Conservation (phyloP, 2,888 invertebrate species). For the Athalia circularis region DNA sequence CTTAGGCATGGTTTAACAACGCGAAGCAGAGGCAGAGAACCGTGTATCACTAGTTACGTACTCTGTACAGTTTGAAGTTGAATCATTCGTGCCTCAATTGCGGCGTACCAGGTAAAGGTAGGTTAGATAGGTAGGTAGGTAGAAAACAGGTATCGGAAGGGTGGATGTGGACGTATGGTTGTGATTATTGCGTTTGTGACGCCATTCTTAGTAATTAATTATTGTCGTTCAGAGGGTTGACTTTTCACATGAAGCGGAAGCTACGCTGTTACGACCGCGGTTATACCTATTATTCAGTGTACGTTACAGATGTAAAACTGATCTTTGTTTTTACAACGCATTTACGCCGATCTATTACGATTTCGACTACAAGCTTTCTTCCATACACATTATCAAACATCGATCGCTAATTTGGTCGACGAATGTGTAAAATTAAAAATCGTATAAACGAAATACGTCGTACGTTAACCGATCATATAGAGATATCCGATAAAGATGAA, state of each 20-base stretch:
- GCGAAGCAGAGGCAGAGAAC: neutral
- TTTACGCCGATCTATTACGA: too few species aligned
- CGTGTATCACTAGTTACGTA: neutral
- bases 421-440: too few species aligned
- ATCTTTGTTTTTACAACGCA: too few species aligned
- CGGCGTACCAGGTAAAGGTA: too few species aligned
- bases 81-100: slow-evolving; percentile 1
- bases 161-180: neutral
- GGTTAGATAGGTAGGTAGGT: too few species aligned
- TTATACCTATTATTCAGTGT: too few species aligned
- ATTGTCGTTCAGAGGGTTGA: neutral
- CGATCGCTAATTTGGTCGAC: neutral
- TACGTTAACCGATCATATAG: neutral
- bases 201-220: slow-evolving; percentile 25
- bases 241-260: neutral
- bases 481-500: neutral
- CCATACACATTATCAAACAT: too few species aligned
- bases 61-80: slow-evolving; percentile 16
- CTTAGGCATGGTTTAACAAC: neutral
- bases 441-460: too few species aligned
- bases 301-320: too few species aligned
- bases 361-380: too few species aligned
- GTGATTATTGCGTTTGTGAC: slow-evolving; percentile 20
- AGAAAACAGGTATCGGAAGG: too few species aligned
- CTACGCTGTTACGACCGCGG: neutral